phyloP scores from a whole-genome alignment of 2,113 vertebrate species.

The Eonycteris spelaea region DNA sequence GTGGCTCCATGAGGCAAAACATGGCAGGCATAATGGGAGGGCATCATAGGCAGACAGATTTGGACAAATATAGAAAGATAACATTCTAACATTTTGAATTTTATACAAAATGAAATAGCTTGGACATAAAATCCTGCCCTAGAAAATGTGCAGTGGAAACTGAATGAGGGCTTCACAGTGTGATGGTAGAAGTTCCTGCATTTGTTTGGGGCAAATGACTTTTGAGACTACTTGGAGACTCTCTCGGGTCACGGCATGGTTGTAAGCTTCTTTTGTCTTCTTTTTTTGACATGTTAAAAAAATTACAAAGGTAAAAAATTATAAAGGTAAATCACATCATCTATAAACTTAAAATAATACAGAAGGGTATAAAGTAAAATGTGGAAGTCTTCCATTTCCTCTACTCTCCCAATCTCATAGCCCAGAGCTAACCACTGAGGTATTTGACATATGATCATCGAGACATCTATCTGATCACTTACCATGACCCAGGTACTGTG shows the following conservation, averaged over 20 bases:
- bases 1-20: not conserved
- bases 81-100: not conserved
- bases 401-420: not conserved
- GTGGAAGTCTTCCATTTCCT: not conserved
- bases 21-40: not conserved
- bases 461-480: not conserved
- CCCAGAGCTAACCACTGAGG: not conserved
- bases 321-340: not conserved
- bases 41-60: not conserved
- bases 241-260: not conserved
- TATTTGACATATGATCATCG: not conserved
- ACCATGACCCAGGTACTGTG: not conserved
- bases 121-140: not conserved
- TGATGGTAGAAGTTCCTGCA: not conserved
- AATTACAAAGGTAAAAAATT: not conserved
- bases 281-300: not conserved
- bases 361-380: not conserved
- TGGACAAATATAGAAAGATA: not conserved
- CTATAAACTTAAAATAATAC: not conserved
- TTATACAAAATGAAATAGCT: constrained; percentile 6
- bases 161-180: not conserved
- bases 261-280: not conserved
- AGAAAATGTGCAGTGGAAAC: not conserved
- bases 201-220: not conserved
- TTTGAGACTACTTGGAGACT: not conserved